Evolutionary conservation across 2,888 invertebrate genomes (phyloP).

Genomic region (Strigamia transsilvanica): DNA sequence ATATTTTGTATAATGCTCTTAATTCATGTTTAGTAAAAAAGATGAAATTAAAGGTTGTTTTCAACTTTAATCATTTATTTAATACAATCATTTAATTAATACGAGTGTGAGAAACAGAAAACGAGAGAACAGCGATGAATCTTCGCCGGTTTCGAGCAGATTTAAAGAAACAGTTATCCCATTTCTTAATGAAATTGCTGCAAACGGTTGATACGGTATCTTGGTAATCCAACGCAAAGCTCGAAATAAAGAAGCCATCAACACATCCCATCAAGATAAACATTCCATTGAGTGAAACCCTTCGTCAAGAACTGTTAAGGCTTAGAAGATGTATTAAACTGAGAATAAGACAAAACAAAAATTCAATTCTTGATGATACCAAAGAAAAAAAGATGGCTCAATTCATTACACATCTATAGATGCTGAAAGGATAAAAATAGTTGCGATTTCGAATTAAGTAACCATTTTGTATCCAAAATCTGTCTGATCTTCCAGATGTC

Average conservation of each 20-base stretch:
- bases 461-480: background rate
- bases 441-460: background rate
- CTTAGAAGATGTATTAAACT: too few species aligned
- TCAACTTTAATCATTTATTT: background rate
- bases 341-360: too few species aligned
- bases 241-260: background rate
- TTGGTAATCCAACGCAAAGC: background rate
- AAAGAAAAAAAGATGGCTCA: background rate
- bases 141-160: background rate
- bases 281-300: background rate
- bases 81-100: background rate
- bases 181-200: conserved; percentile 27
- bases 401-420: background rate
- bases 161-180: background rate
- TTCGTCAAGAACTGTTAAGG: background rate
- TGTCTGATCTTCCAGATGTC: too few species aligned
- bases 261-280: conserved; percentile 16
- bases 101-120: background rate
- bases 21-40: conserved; percentile 30
- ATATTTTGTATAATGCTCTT: conserved; percentile 30
- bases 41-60: background rate
- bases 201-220: conserved; percentile 24
- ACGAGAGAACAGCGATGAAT: background rate
- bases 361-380: too few species aligned
- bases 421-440: background rate